A percentile compares a stretch with the other conserved stretches of the same genome.
Conservation (phyloP, 2,888 invertebrate species). For the Philereme vetulata region DNA sequence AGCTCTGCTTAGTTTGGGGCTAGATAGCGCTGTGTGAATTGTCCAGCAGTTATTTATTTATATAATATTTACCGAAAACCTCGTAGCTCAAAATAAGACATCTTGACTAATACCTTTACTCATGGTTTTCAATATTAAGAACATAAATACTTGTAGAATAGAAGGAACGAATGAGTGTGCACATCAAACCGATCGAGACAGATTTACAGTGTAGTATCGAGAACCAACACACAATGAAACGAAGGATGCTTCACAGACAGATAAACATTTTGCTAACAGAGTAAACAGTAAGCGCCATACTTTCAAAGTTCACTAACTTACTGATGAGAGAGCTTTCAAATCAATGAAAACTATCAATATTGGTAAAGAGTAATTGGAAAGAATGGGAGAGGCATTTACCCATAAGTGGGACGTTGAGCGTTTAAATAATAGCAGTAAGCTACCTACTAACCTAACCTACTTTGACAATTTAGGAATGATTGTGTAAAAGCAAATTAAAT, state of each 20-base stretch:
- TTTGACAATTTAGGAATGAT: too few species aligned
- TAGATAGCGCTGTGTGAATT: too few species aligned
- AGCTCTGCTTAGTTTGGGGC: too few species aligned
- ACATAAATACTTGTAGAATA: conserved; percentile 23
- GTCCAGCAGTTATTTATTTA: too few species aligned
- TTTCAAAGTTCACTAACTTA: conserved; percentile 34
- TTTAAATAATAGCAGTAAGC: too few species aligned
- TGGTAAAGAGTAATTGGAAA: too few species aligned
- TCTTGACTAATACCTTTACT: conserved; percentile 6
- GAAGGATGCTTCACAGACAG: conserved; percentile 49
- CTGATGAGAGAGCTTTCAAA: conserved; percentile 1
- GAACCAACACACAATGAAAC: conserved; percentile 30
- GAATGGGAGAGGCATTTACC: too few species aligned
- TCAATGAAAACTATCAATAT: too few species aligned
- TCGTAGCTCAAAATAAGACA: conserved; percentile 4
- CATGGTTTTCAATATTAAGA: conserved; percentile 20
- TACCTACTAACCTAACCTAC: too few species aligned
- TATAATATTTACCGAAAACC: too few species aligned
- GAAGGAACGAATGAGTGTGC: conserved; percentile 20
- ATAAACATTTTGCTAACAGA: conserved; percentile 55
- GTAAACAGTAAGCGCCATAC: conserved; percentile 57
- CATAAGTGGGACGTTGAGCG: too few species aligned
- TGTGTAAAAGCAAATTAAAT: too few species aligned
- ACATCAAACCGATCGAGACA: conserved; percentile 47
- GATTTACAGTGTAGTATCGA: conserved; percentile 56